Evolutionary conservation across 2,888 invertebrate genomes (phyloP).

Genomic region (Heliothis peltigera): DNA sequence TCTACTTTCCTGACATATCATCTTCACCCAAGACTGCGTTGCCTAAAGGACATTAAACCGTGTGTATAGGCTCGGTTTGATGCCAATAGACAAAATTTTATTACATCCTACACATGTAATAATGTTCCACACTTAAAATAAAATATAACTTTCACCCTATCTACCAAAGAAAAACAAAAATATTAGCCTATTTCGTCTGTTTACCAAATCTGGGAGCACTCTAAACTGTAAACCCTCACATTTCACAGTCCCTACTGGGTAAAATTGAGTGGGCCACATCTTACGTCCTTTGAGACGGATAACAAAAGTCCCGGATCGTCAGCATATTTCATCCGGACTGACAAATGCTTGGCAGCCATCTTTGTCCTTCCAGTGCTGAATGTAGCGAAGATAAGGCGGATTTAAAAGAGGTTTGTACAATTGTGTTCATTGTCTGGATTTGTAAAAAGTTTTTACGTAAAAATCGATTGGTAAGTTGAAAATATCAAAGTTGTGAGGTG

Average conservation of each 20-base stretch:
- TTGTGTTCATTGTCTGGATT: not conserved
- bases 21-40: too few relatives aligned
- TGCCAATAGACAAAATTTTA: too few relatives aligned
- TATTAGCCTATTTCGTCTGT: not conserved
- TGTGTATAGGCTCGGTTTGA: too few relatives aligned
- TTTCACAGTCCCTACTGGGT: constrained; percentile 2
- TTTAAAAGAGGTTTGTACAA: constrained; percentile 3
- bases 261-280: constrained; percentile 36
- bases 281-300: constrained; percentile 20
- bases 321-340: constrained; percentile 39
- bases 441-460: not conserved
- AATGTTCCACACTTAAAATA: too few relatives aligned
- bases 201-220: constrained; percentile 13
- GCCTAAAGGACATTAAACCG: too few relatives aligned
- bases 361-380: constrained; percentile 25
- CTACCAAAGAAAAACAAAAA: too few relatives aligned
- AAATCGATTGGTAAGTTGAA: not conserved
- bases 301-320: constrained; percentile 29
- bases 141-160: too few relatives aligned
- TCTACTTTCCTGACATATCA: too few relatives aligned
- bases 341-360: constrained; percentile 38
- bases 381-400: not conserved
- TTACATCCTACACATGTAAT: too few relatives aligned
- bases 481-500: too few relatives aligned
- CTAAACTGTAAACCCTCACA: constrained; percentile 16